Evolutionary conservation across 2,888 invertebrate genomes (phyloP), one percentile per base, ranked within the genome.

Genomic region (Strigamia maritima): DNA sequence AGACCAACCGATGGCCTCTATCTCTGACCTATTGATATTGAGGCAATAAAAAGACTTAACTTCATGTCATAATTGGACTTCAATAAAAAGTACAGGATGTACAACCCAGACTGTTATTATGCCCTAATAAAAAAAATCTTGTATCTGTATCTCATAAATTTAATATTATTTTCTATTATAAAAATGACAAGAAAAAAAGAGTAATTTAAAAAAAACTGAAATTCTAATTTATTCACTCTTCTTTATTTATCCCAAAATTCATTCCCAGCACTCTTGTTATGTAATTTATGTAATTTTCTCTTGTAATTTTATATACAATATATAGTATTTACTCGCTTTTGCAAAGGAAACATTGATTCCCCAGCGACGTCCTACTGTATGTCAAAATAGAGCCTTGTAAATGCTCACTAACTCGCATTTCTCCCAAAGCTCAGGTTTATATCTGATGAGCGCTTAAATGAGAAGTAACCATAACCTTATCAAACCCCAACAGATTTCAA

Each of bases 21-120:
- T 70, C 70, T 70, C 70, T 70, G 28, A 70, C 70, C 70, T 70
- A 70, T 70, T 70, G 70, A 70, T 70, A 70, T 70, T 70, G 70
- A 70, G 70, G 70, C 70, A 70, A 70, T 70, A 70, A 70, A 70
- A 70, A 70, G 70, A 28, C 70, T 70, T 70, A 70, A 70, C 70
- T 70, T 26, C 22, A 26, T n/a, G 28, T 70, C 70, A 70, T 70
- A 70, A 70, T 70, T 70, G 70, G 70, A 26, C 70, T 70, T 4
- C 26, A 60, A 70, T 70, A 70, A 70, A 70, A 70, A 70, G 26
- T 70, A 70, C 70, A 70, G 70, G 70, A 70, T 70, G 28, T 70
- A 70, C 14, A 28, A 0, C 12, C 26, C n/a, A 49, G 26, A 16
- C 70, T 28, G 26, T 70, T 28, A 70, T 26, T 26, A 28, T 12